These are phyloP conservation scores for Pollenia labialis DNA, from an alignment of 2,888 invertebrate genomes.

Conservation along the genomic window DNA sequence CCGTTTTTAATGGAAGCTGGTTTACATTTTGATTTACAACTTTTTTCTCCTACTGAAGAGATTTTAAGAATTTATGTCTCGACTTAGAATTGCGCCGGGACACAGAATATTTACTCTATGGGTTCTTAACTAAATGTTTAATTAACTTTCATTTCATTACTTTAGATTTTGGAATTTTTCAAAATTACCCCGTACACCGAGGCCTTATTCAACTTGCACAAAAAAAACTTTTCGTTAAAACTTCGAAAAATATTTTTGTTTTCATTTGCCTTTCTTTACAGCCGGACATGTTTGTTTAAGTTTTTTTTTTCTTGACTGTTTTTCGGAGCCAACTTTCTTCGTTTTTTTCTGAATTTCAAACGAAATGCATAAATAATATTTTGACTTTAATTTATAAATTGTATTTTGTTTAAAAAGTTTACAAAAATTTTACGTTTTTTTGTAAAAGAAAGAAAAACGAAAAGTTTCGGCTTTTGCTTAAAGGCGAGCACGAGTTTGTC, in stretches of 20 bases:
- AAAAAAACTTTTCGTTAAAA: conserved; percentile 8
- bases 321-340: background rate
- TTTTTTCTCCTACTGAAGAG: too few species aligned
- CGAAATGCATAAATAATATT: conserved; percentile 73
- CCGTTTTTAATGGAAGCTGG: too few species aligned
- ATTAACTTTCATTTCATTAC: too few species aligned
- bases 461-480: conserved; percentile 15
- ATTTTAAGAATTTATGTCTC: too few species aligned
- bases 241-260: conserved; percentile 7
- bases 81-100: too few species aligned
- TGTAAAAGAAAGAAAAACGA: background rate
- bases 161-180: too few species aligned
- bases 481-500: background rate
- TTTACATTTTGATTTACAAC: too few species aligned
- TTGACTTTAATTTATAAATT: conserved; percentile 68
- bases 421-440: conserved; percentile 16
- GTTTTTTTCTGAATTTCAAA: conserved; percentile 19
- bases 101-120: too few species aligned
- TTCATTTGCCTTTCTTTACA: conserved; percentile 19
- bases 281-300: conserved; percentile 61
- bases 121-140: too few species aligned
- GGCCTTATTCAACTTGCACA: background rate
- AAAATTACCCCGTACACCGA: background rate
- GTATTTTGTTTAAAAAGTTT: conserved; percentile 64
- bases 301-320: conserved; percentile 28